Evolutionary conservation across 2,888 invertebrate species (phyloP), one percentile per base, ranked within the genome.

Genomic region (Phortica magna): DNA sequence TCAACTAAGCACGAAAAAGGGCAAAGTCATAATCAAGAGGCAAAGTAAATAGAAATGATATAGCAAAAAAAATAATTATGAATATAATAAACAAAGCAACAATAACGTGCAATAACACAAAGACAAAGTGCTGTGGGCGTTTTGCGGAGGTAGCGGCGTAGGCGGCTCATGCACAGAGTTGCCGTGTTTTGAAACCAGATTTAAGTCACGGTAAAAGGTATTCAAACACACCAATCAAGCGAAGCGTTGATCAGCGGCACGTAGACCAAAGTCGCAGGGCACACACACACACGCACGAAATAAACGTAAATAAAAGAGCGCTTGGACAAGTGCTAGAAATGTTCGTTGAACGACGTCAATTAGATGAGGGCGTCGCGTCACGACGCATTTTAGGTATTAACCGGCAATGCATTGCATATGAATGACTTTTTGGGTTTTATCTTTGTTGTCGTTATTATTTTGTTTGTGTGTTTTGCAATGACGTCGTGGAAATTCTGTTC

Each of bases 201-300:
- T 31, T 31, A 31, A 31, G 31, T 31, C 31, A 64, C 14, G 64
- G 64, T 64, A 39, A 64, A 64, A 22, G 64, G 64, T 39, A 64
- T 31, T 22, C 39, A 14, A 31, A 31, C 31, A 31, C 31, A 31
- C 31, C 31, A 31, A 31, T 31, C 31, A 53, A 53, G n/a, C 64
- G 39, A 64, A 64, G 14, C 14, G 9, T 82, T 85, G 85, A 88
- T 87, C 88, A 88, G 88, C 80, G 76, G 82, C 85, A 85, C 85
- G 85, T 85, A 85, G 83, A 79, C 85, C 83, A 74, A 79, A 31
- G 31, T 31, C 31, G 31, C 31, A 31, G 31, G 31, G 31, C 31
- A 31, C 31, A 31, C 31, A 31, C 1, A 31, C 31, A 31, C 31
- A 31, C 31, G 31, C 31, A 31, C 31, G 31, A 31, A 31, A 31